Conservation (phyloP, 2,797 vertebrate species). For the Microctenopoma stevenorrisi region DNA sequence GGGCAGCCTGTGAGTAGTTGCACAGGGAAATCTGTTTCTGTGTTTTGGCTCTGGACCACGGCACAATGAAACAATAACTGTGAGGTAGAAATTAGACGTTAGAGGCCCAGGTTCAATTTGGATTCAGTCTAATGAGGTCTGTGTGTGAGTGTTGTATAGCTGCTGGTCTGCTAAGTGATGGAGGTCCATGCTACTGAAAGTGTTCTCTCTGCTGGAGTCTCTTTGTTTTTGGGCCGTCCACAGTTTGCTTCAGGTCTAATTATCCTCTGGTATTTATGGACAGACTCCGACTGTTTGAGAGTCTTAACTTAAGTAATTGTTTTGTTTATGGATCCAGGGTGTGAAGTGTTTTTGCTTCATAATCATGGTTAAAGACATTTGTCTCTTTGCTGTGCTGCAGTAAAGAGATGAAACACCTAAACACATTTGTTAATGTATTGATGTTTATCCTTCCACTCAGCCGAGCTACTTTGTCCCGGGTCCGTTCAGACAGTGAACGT, state of each 20-base stretch:
- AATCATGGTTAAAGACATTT: neutral
- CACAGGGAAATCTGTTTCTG: conserved; percentile 7
- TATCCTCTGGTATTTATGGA: neutral
- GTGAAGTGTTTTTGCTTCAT: neutral
- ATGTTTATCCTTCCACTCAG: neutral
- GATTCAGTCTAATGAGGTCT: neutral
- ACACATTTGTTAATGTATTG: neutral
- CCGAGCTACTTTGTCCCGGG: neutral
- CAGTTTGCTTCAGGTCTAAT: conserved; percentile 6
- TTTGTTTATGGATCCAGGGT: neutral
- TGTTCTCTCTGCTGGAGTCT: neutral
- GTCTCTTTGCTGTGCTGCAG: neutral
- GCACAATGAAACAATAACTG: neutral
- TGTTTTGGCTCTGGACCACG: conserved; percentile 16
- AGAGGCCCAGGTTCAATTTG: neutral
- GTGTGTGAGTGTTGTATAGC: neutral
- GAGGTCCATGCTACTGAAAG: neutral
- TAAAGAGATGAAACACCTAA: neutral
- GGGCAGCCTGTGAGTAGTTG: neutral
- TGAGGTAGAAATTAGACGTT: neutral
- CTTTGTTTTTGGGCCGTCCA: neutral
- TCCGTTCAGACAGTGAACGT: conserved; percentile 15
- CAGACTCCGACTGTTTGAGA: neutral
- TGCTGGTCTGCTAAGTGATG: neutral
- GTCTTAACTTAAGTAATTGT: neutral